These are phyloP conservation scores for Unio delphinus DNA, from an alignment of 2,888 invertebrate species.

Conservation along the genomic window DNA sequence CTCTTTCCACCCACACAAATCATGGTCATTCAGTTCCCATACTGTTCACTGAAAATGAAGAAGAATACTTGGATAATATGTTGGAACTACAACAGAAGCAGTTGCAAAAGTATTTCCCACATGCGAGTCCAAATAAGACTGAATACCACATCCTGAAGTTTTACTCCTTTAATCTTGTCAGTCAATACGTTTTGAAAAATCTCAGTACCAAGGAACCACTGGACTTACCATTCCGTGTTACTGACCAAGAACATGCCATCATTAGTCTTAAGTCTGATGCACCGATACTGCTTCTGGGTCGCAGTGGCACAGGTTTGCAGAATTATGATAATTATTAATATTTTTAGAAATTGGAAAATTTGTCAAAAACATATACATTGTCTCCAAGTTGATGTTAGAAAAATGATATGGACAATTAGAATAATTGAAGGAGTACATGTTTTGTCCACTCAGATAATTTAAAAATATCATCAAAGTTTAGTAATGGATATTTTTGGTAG, in stretches of 20 bases:
- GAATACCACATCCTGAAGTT: slow-evolving; percentile 66
- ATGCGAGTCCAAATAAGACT: slow-evolving; percentile 55
- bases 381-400: no score
- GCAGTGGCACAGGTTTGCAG: slow-evolving; percentile 22
- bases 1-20: slow-evolving; percentile 11
- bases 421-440: no score
- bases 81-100: slow-evolving; percentile 6
- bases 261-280: slow-evolving; percentile 19
- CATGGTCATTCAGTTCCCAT: slow-evolving; percentile 30
- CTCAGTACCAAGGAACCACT: background rate
- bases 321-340: no score
- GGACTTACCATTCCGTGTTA: slow-evolving; percentile 38
- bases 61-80: slow-evolving; percentile 1
- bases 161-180: slow-evolving; percentile 58
- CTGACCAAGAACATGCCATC: slow-evolving; percentile 28
- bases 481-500: no score
- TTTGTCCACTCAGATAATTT: no score
- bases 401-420: no score
- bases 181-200: slow-evolving; percentile 22
- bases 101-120: slow-evolving; percentile 46
- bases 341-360: no score
- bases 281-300: slow-evolving; percentile 32
- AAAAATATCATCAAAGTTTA: no score
- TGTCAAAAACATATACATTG: no score
- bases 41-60: slow-evolving; percentile 43